These are phyloP conservation scores for Porites rus DNA, from an alignment of 92 coral and sea anemone genomes.

Conservation along the genomic window DNA sequence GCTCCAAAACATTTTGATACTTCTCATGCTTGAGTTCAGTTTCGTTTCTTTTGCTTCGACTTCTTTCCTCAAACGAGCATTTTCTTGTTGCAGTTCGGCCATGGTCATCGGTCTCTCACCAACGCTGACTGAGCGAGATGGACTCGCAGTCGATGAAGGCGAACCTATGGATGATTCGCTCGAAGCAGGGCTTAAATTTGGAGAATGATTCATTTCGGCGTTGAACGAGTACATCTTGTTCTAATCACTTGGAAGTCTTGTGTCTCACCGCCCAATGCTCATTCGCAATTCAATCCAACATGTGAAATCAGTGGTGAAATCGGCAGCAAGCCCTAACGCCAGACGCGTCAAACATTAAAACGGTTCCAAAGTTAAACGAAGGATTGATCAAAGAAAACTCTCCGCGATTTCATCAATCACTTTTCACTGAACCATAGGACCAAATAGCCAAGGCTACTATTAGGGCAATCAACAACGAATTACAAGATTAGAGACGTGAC, in stretches of 20 bases:
- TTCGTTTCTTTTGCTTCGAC: conserved; percentile 96
- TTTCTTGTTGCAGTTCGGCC: conserved; percentile 86
- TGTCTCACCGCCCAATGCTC: conserved; percentile 12
- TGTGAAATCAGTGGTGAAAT: neutral
- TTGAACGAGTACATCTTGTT: conserved; percentile 58
- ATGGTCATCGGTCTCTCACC: conserved; percentile 58
- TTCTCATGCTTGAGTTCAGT: conserved; percentile 96
- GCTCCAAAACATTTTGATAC: conserved; percentile 98
- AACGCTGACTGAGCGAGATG: neutral
- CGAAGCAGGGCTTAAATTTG: conserved; percentile 58
- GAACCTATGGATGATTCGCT: conserved; percentile 47
- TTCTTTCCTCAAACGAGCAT: conserved; percentile 88
- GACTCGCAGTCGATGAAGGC: conserved; percentile 26
- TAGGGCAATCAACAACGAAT: neutral
- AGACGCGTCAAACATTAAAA: neutral
- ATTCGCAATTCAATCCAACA: conserved; percentile 22
- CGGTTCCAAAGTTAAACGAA: neutral
- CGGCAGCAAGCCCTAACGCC: neutral
- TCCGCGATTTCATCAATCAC: neutral
- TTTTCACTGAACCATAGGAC: conserved; percentile 12
- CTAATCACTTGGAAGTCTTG: conserved; percentile 6
- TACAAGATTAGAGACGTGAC: neutral
- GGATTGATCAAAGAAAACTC: neutral
- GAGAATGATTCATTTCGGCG: conserved; percentile 54
- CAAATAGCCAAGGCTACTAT: neutral